Evolutionary conservation across 2,113 vertebrate genomes (phyloP).

Genomic region (Albula goreensis): DNA sequence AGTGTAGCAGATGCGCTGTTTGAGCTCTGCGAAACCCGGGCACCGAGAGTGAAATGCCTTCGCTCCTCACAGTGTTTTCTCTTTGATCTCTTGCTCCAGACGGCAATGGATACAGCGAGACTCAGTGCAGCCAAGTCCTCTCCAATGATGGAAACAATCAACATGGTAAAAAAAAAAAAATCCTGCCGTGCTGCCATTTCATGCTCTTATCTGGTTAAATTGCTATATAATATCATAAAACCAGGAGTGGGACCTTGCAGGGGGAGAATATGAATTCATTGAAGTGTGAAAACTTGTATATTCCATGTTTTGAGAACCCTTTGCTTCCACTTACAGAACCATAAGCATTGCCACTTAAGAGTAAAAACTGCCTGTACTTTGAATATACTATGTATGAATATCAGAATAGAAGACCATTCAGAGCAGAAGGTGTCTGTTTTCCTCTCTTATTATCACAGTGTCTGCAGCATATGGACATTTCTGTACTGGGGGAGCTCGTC

Average conservation of each 20-base stretch:
- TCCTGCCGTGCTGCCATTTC: background rate
- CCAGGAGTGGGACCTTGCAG: too few species aligned
- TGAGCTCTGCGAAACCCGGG: too few species aligned
- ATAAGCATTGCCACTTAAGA: too few species aligned
- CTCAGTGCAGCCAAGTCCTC: conserved; percentile 95
- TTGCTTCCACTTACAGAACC: too few species aligned
- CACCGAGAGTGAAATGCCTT: background rate
- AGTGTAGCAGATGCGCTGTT: background rate
- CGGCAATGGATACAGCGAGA: conserved; percentile 92
- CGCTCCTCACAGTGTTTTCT: background rate
- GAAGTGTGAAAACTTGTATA: too few species aligned
- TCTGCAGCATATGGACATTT: conserved; percentile 91
- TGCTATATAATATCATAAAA: too few species aligned
- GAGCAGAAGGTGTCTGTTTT: conserved; percentile 32
- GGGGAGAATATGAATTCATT: too few species aligned
- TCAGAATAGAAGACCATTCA: background rate
- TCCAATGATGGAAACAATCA: conserved; percentile 98
- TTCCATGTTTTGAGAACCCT: too few species aligned
- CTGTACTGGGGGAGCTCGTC: conserved; percentile 86
- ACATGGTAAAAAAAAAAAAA: conserved; percentile 78
- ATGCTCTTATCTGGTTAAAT: background rate
- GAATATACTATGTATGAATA: background rate
- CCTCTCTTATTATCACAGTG: conserved; percentile 70
- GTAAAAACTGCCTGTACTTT: background rate
- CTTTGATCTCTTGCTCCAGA: conserved; percentile 59